Evolutionary conservation across 2,113 vertebrate species (phyloP).

Genomic region (Etheostoma cragini): DNA sequence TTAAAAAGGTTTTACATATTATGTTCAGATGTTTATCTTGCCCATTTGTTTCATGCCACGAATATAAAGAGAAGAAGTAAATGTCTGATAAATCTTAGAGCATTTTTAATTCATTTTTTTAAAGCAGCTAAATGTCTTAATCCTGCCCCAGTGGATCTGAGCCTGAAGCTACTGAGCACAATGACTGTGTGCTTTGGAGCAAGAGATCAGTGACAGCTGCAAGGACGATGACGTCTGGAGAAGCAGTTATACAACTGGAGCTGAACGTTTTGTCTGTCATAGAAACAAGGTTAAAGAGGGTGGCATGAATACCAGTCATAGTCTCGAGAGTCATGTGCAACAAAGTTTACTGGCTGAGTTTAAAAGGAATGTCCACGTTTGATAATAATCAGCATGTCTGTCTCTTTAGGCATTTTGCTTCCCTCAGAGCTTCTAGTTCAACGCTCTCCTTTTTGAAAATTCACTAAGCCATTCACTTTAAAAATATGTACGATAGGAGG

Average conservation of each 20-base stretch:
- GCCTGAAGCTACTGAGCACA: conserved; percentile 66
- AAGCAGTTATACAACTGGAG: conserved; percentile 81
- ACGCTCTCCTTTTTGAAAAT: neutral
- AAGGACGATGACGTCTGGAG: conserved; percentile 74
- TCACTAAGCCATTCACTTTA: neutral
- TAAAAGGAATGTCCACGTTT: conserved; percentile 3
- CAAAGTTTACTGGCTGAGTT: conserved; percentile 59
- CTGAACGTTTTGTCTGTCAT: conserved; percentile 83
- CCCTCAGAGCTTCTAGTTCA: neutral
- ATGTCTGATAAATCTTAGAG: neutral
- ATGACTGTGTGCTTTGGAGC: conserved; percentile 68
- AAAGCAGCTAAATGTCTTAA: conserved; percentile 63
- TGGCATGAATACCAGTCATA: conserved; percentile 80
- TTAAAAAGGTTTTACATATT: conserved; percentile 16
- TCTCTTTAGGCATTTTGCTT: neutral
- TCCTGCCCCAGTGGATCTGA: conserved; percentile 52
- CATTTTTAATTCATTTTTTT: neutral
- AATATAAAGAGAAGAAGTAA: conserved; percentile 15
- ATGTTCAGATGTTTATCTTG: conserved; percentile 13
- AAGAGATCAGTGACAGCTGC: conserved; percentile 70
- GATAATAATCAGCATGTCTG: conserved; percentile 19
- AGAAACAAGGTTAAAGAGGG: conserved; percentile 78
- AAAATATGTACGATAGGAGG: neutral
- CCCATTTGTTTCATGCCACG: conserved; percentile 5
- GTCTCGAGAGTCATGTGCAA: conserved; percentile 77